Percentiles rank a stretch among this genome's conserved stretches.
Evolutionary conservation across 2,113 vertebrate genomes (phyloP).

Genomic region (Tylochromis polylepis): DNA sequence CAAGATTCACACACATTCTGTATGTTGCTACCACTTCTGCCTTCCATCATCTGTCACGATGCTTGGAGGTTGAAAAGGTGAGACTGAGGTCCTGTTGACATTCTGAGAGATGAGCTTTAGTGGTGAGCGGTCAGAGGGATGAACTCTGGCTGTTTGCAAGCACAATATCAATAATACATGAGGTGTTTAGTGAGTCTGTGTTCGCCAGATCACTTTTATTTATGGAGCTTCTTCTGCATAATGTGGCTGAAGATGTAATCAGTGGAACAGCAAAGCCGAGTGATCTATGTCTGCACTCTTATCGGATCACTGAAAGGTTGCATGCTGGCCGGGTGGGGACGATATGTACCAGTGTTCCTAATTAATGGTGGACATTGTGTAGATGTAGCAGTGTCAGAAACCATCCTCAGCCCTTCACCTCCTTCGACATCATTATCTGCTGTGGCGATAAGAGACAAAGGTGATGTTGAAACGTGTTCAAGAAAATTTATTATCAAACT

Average conservation of each 20-base stretch:
- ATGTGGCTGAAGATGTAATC: constrained; percentile 58
- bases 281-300: constrained; percentile 40
- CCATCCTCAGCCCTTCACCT: not conserved
- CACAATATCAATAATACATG: constrained; percentile 61
- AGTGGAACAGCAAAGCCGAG: constrained; percentile 10
- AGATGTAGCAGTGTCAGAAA: not conserved
- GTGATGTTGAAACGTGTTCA: not conserved
- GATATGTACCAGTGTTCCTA: not conserved
- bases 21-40: not conserved
- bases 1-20: not conserved
- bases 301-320: constrained; percentile 15
- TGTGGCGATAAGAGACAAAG: not conserved
- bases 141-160: constrained; percentile 8
- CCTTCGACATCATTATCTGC: not conserved
- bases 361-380: not conserved
- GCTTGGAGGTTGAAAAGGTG: not conserved
- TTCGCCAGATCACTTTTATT: constrained; percentile 36
- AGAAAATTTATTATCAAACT: not conserved
- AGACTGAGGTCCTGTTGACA: constrained; percentile 12
- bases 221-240: constrained; percentile 47
- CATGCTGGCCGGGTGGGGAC: not conserved
- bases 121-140: not conserved
- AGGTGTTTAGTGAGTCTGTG: constrained; percentile 28
- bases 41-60: not conserved
- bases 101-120: not conserved